These are phyloP conservation scores for Beris morrisii DNA, from an alignment of 2,888 invertebrate genomes.

Conservation along the genomic window DNA sequence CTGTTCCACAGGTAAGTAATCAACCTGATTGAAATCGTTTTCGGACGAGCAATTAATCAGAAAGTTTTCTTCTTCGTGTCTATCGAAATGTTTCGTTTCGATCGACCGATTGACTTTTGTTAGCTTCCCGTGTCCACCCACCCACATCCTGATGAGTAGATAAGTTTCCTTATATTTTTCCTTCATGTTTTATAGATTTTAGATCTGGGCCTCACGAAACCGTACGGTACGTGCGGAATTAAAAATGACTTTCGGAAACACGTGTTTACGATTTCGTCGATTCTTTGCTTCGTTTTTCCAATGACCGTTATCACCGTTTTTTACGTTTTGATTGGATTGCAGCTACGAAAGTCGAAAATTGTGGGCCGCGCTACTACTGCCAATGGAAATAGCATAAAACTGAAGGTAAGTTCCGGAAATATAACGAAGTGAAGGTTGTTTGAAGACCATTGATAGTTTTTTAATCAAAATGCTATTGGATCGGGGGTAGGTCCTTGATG, in stretches of 20 bases:
- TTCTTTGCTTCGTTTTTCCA: slow-evolving; percentile 63
- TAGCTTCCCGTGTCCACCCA: neutral
- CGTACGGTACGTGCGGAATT: slow-evolving; percentile 49
- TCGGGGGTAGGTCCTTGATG: too few species aligned
- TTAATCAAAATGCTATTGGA: too few species aligned
- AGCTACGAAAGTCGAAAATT: slow-evolving; percentile 52
- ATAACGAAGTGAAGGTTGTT: too few species aligned
- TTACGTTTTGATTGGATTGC: slow-evolving; percentile 58
- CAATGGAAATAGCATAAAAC: slow-evolving; percentile 50
- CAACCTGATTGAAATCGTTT: slow-evolving; percentile 12
- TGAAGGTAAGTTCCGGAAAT: slow-evolving; percentile 43
- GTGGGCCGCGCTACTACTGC: slow-evolving; percentile 46
- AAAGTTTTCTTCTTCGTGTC: neutral
- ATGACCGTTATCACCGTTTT: slow-evolving; percentile 63
- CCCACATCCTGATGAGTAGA: neutral
- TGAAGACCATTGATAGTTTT: too few species aligned
- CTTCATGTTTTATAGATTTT: slow-evolving; percentile 34
- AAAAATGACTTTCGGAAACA: slow-evolving; percentile 54
- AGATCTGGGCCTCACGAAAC: slow-evolving; percentile 36
- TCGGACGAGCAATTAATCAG: slow-evolving; percentile 1
- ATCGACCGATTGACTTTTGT: slow-evolving; percentile 1
- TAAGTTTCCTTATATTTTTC: neutral
- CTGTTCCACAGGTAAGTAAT: slow-evolving; percentile 67
- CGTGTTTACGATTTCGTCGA: slow-evolving; percentile 60
- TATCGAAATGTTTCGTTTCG: neutral